Base-by-base conservation (phyloP, 2,888 invertebrate species). In the Macropis europaea region DNA sequence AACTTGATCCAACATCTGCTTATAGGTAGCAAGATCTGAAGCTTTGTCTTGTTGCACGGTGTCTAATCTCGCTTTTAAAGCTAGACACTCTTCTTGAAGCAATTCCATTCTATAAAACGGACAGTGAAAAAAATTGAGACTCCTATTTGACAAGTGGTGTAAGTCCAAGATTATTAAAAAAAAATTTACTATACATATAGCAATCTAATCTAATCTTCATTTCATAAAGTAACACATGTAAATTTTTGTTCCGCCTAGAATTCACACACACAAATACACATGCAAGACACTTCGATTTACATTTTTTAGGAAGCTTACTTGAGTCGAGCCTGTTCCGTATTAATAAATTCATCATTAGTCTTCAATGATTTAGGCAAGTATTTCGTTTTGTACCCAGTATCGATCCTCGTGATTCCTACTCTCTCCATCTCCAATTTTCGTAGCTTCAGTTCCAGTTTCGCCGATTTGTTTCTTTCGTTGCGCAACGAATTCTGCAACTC, bases 31-130 rank as follows among this genome's bases (percentile, higher is more conserved):
- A 38, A 91, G 91, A 88, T 94, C 94, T 17, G 91, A 90, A 57
- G 91, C 91, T 82, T 94, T 93, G 82, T 94, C 94, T 73, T 92
- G 92, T 78, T 93, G 92, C 30, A 94, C 91, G 85, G 94, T 93
- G 82, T 92, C 92, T 36, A 94, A 85, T 84, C 93, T 92, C 40
- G 93, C 92, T 84, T 93, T 92, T 85, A 94, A 89, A 15, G 93
- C 92, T 84, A 93, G 92, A 40, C 94, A 90, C 80, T 93, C 93
- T 87, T 95, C 94, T 81, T 94, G 92, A 0, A 94, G 91, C 59
- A 95, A 87, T 84, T 93, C 93, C 57, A 94, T 85, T 82, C 92
- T 91, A 7, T 1, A 3, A 2, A 2, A 6, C 1, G n/a, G 11
- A 26, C 1, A 30, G n/a, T n/a, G n/a, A n/a, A n/a, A n/a, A n/a